Base-by-base conservation (phyloP, 2,113 vertebrate species). In the Orientallactaga bullata region DNA sequence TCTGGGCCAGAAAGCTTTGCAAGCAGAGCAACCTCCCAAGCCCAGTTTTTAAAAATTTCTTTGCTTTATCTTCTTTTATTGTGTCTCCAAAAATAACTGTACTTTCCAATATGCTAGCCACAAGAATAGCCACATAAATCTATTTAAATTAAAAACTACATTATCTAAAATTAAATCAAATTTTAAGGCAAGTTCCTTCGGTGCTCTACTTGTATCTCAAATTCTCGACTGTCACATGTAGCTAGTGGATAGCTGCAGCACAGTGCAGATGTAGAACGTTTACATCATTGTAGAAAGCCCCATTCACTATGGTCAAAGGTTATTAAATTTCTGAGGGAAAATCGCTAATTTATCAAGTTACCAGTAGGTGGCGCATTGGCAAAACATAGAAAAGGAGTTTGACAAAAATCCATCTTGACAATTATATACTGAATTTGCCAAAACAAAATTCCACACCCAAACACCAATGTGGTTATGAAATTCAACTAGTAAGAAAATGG, bases 341-440 rank as follows among this genome's bases (percentile, higher is more conserved):
- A 69, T 26, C 0, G 5, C 21, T 39, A 76, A 81, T 95, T 71
- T 60, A 61, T 39, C 72, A 15, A 84, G 0, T 82, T 68, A 85
- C 76, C 94, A 94, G 76, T 73, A 94, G 94, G 72, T 92, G 91
- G 89, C 60, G 63, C 66, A 68, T 4, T 47, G 76, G 47, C 84
- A 95, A 84, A 76, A 80, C 51, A 42, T 0, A 60, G 42, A 83
- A 11, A 94, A 78, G 28, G 32, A 80, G 5, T 23, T 30, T 66
- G 24, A 51, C 32, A 61, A 76, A 85, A 78, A 24, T 61, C 39
- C 10, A 92, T 63, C 24, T 42, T 84, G 80, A 61, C n/a, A 63
- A 63, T 63, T 82, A 23, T 0, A 23, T 39, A 23, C 28, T 80
- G 16, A 39, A 90, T 84, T 83, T 91, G 55, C 23, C 63, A 86